phyloP scores from a whole-genome alignment of 2,888 invertebrate genomes.

The Cacoxenus indagator region DNA sequence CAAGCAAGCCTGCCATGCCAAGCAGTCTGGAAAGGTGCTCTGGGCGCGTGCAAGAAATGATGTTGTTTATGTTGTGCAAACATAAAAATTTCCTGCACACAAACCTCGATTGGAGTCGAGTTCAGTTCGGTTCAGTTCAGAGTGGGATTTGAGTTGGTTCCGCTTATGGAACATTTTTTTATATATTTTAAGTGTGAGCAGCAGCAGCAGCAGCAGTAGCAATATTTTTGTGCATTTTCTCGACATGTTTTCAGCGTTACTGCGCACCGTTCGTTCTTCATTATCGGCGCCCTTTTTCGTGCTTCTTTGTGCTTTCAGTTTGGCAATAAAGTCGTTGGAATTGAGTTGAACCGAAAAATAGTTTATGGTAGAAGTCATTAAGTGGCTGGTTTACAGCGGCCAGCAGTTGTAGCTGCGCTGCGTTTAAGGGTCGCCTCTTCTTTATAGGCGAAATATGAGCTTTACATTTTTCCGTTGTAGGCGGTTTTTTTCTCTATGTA shows the following conservation, averaged over 20 bases:
- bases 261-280: background rate
- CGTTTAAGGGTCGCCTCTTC: constrained; percentile 35
- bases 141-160: constrained; percentile 33
- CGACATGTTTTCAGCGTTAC: constrained; percentile 23
- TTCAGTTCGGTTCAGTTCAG: background rate
- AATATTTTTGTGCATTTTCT: constrained; percentile 9
- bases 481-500: background rate
- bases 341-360: constrained; percentile 62
- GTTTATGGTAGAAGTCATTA: constrained; percentile 63
- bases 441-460: constrained; percentile 59
- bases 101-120: background rate
- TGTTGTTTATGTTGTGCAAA: constrained; percentile 63
- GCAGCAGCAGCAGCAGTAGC: background rate
- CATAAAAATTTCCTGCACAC: constrained; percentile 48
- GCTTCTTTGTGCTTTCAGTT: constrained; percentile 31
- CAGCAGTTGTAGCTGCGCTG: background rate
- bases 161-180: constrained; percentile 24
- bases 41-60: constrained; percentile 46
- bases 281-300: constrained; percentile 18
- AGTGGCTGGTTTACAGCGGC: constrained; percentile 60
- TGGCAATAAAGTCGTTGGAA: constrained; percentile 62
- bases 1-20: background rate
- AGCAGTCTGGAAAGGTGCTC: background rate
- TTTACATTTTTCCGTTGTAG: constrained; percentile 22
- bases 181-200: constrained; percentile 4